These are phyloP conservation scores for Pheosia tremula DNA, from an alignment of 2,888 invertebrate genomes.

Conservation along the genomic window DNA sequence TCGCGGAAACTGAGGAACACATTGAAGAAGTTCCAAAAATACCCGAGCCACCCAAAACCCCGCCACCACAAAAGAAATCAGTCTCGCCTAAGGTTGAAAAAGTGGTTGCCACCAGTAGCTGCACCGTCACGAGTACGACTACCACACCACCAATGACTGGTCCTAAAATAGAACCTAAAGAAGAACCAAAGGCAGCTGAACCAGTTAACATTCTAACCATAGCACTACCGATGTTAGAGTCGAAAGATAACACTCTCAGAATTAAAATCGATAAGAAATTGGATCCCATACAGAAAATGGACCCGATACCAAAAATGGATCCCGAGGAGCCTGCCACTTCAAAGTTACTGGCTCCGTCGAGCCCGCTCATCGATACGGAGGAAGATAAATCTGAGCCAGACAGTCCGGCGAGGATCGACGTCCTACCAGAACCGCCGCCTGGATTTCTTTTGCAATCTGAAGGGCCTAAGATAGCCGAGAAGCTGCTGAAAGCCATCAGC, in stretches of 20 bases:
- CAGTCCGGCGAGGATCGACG: conserved; percentile 77
- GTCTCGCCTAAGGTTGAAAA: conserved; percentile 5
- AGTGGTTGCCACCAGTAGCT: background rate
- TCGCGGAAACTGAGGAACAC: conserved; percentile 44
- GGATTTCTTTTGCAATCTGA: conserved; percentile 77
- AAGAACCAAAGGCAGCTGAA: conserved; percentile 27
- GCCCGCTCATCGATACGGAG: conserved; percentile 76
- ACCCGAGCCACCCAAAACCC: conserved; percentile 62
- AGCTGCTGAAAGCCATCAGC: conserved; percentile 85
- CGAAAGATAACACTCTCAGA: conserved; percentile 41
- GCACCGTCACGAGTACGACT: conserved; percentile 15
- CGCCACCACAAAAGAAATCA: conserved; percentile 46
- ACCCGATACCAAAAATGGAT: conserved; percentile 41
- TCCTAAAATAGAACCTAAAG: conserved; percentile 16
- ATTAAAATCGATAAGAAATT: conserved; percentile 53
- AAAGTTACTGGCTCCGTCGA: conserved; percentile 66
- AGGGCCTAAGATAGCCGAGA: conserved; percentile 86
- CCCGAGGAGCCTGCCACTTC: conserved; percentile 47
- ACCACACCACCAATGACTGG: conserved; percentile 6
- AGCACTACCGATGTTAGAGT: conserved; percentile 49
- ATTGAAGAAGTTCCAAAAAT: conserved; percentile 40
- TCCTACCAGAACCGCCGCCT: conserved; percentile 78
- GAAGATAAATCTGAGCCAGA: conserved; percentile 81
- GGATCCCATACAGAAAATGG: conserved; percentile 43
- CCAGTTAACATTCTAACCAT: conserved; percentile 45